phyloP scores from a whole-genome alignment of 2,113 vertebrate genomes.

The Daboia siamensis region DNA sequence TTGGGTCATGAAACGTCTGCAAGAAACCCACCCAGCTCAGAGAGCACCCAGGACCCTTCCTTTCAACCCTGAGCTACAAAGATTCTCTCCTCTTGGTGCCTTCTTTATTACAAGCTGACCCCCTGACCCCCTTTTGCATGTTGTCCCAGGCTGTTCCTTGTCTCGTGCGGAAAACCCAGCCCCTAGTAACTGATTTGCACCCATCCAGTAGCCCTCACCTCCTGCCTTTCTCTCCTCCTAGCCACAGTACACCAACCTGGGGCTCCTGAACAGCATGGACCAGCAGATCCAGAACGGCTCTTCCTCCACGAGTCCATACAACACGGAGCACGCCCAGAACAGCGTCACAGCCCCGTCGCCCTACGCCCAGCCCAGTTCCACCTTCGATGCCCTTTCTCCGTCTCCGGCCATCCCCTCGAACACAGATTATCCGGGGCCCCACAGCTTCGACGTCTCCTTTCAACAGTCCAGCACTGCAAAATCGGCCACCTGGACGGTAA shows the following conservation, averaged over 20 bases:
- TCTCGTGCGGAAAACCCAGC: fast-evolving
- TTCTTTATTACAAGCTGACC: neutral
- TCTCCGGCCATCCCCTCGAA: slow-evolving; percentile 98
- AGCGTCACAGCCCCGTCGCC: slow-evolving; percentile 93
- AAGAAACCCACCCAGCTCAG: too few relatives aligned
- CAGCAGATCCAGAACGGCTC: slow-evolving; percentile 95
- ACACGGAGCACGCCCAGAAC: slow-evolving; percentile 92
- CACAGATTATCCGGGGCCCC: slow-evolving; percentile 95
- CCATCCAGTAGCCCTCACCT: neutral
- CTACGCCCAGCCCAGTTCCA: slow-evolving; percentile 96
- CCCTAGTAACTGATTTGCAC: neutral
- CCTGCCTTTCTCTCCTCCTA: slow-evolving; percentile 54
- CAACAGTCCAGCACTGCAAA: slow-evolving; percentile 98
- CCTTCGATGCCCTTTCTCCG: slow-evolving; percentile 92
- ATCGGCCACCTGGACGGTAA: slow-evolving; percentile 99
- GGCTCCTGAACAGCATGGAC: slow-evolving; percentile 97
- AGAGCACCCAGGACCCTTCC: too few relatives aligned
- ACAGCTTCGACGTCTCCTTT: slow-evolving; percentile 98
- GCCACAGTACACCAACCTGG: slow-evolving; percentile 98
- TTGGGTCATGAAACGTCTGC: too few relatives aligned
- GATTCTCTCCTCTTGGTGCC: neutral
- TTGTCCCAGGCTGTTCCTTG: neutral
- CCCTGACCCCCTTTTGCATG: neutral
- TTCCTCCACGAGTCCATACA: slow-evolving; percentile 96
- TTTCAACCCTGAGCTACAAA: too few relatives aligned